phyloP scores from a whole-genome alignment of 2,888 invertebrate genomes.

The Suillia variegata region DNA sequence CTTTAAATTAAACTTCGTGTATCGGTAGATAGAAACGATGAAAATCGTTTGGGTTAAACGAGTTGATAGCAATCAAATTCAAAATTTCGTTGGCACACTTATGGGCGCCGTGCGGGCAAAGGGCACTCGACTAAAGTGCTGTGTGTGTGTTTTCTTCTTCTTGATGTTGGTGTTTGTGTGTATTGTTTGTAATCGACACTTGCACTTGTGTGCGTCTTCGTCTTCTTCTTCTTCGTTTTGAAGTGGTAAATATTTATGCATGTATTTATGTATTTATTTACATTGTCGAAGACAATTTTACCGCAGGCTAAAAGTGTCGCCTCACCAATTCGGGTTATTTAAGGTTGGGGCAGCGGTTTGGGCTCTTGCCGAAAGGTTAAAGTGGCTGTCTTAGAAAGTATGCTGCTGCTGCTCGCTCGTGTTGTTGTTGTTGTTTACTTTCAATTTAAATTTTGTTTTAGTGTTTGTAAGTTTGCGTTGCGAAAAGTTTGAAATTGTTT shows the following conservation, averaged over 20 bases:
- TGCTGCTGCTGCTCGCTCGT: too few relatives aligned
- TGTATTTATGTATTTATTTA: slow-evolving; percentile 50
- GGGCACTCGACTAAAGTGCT: not conserved
- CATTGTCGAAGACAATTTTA: slow-evolving; percentile 52
- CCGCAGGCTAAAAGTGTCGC: slow-evolving; percentile 50
- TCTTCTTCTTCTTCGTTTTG: too few relatives aligned
- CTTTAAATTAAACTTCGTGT: too few relatives aligned
- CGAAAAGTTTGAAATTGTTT: not conserved
- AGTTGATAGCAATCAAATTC: not conserved
- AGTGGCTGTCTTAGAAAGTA: not conserved
- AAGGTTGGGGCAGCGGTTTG: not conserved
- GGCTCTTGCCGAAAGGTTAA: not conserved
- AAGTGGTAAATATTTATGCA: slow-evolving; percentile 51
- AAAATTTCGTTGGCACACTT: slow-evolving; percentile 1
- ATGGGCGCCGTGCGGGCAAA: not conserved
- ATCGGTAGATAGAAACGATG: too few relatives aligned
- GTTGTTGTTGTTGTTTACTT: not conserved
- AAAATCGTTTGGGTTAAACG: too few relatives aligned
- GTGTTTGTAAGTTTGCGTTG: not conserved
- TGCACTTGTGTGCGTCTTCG: too few relatives aligned
- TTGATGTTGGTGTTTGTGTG: not conserved
- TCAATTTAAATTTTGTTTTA: slow-evolving; percentile 2
- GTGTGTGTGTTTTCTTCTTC: not conserved
- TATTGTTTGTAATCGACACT: slow-evolving; percentile 2
- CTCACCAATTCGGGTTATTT: not conserved